These are phyloP conservation scores for Rhynchonycteris naso DNA, from an alignment of 2,797 vertebrate genomes.

Conservation along the genomic window DNA sequence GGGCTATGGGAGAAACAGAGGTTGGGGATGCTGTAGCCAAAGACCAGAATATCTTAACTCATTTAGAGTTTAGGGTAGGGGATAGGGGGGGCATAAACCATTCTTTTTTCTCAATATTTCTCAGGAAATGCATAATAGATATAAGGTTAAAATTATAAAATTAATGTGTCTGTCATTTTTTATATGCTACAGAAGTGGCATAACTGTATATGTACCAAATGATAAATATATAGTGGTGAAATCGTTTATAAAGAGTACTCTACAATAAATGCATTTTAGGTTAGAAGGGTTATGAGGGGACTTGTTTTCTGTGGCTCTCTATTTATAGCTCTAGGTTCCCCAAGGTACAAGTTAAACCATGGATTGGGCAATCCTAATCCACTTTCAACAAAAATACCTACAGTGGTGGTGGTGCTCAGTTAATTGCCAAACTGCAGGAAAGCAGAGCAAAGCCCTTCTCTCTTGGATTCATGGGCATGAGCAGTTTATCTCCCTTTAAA, in stretches of 20 bases:
- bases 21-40: not conserved
- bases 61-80: not conserved
- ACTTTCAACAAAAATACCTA: not conserved
- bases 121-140: not conserved
- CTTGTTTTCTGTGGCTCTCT: not conserved
- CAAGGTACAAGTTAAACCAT: not conserved
- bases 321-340: not conserved
- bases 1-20: not conserved
- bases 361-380: not conserved
- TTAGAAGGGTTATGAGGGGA: not conserved
- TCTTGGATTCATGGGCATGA: not conserved
- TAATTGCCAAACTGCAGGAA: not conserved
- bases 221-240: not conserved
- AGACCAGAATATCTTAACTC: not conserved
- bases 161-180: not conserved
- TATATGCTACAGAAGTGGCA: not conserved
- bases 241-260: not conserved
- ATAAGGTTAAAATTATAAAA: constrained; percentile 28
- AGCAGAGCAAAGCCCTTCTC: constrained; percentile 3
- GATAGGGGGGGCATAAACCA: not conserved
- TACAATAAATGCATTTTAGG: not conserved
- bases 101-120: constrained; percentile 7
- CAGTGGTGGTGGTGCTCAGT: not conserved
- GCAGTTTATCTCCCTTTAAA: not conserved
- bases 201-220: not conserved